These are phyloP conservation scores for Lethrus apterus DNA, from an alignment of 1,140 invertebrate species.

Conservation along the genomic window DNA sequence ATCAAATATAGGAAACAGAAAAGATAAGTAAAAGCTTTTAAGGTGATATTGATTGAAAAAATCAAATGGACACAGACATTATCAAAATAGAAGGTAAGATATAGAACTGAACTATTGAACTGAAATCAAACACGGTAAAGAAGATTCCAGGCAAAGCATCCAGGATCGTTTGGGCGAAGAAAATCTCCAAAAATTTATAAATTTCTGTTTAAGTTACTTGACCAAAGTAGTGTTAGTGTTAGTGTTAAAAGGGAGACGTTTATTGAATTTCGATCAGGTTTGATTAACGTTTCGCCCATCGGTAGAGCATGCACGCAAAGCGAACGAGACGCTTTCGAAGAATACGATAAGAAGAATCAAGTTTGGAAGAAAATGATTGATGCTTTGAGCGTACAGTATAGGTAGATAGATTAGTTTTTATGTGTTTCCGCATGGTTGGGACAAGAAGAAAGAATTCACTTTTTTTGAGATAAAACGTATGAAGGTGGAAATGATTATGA, in stretches of 20 bases:
- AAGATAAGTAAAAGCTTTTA: too few species aligned
- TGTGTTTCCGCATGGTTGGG: slow-evolving; percentile 94
- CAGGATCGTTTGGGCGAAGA: slow-evolving; percentile 81
- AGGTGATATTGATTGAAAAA: too few species aligned
- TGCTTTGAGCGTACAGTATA: slow-evolving; percentile 70
- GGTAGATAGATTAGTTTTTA: slow-evolving; percentile 98
- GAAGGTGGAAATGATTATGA: slow-evolving; percentile 95
- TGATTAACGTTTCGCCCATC: slow-evolving; percentile 94
- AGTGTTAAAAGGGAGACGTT: slow-evolving; percentile 95
- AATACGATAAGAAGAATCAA: slow-evolving; percentile 78
- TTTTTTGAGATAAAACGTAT: slow-evolving; percentile 95
- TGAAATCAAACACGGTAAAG: slow-evolving; percentile 38
- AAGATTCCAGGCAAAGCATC: slow-evolving; percentile 71
- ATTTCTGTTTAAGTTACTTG: slow-evolving; percentile 85
- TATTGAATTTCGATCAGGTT: slow-evolving; percentile 88
- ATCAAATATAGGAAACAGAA: too few species aligned
- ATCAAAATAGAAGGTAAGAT: too few species aligned
- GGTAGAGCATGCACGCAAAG: slow-evolving; percentile 82
- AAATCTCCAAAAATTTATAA: slow-evolving; percentile 85
- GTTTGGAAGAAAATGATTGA: slow-evolving; percentile 81
- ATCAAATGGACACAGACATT: too few species aligned
- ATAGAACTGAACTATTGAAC: too few species aligned
- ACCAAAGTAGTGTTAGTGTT: slow-evolving; percentile 73
- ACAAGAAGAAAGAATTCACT: slow-evolving; percentile 94
- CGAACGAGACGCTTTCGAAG: slow-evolving; percentile 80